These are phyloP conservation scores for Pelodiscus sinensis DNA, from an alignment of 2,113 vertebrate genomes.

Conservation along the genomic window DNA sequence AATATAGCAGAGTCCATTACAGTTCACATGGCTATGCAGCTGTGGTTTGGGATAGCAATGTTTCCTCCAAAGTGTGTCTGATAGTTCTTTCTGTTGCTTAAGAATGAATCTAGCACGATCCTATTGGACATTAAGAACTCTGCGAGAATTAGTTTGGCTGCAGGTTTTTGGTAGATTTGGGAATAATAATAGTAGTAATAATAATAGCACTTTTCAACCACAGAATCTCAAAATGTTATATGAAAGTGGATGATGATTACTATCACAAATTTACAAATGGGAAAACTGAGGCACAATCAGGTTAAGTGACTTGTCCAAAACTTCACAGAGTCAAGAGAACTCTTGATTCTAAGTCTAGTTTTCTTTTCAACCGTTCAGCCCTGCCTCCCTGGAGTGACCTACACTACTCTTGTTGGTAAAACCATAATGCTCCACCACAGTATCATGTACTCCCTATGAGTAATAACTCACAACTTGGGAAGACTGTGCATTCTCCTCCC, in stretches of 20 bases:
- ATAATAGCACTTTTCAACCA: neutral
- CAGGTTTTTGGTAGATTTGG: neutral
- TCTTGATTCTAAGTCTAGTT: neutral
- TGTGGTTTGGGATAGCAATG: neutral
- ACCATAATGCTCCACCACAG: neutral
- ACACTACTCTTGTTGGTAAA: neutral
- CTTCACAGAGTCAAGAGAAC: neutral
- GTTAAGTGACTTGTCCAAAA: neutral
- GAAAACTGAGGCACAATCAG: conserved; percentile 1
- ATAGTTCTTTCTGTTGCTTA: neutral
- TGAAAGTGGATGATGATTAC: neutral
- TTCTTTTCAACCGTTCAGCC: neutral
- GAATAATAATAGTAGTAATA: neutral
- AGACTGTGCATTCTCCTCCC: neutral
- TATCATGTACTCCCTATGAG: neutral
- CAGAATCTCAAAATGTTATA: conserved; percentile 2
- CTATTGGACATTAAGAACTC: neutral
- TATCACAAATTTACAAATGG: conserved; percentile 4
- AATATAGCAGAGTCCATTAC: neutral
- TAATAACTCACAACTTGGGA: neutral
- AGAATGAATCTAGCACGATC: neutral
- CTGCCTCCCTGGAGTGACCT: neutral
- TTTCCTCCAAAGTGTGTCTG: conserved; percentile 1
- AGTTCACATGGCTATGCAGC: neutral
- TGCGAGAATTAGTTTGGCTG: neutral